Evolutionary conservation across 2,888 invertebrate genomes (phyloP), one percentile per base, ranked within the genome.

Genomic region (Meteorus cinctellus): DNA sequence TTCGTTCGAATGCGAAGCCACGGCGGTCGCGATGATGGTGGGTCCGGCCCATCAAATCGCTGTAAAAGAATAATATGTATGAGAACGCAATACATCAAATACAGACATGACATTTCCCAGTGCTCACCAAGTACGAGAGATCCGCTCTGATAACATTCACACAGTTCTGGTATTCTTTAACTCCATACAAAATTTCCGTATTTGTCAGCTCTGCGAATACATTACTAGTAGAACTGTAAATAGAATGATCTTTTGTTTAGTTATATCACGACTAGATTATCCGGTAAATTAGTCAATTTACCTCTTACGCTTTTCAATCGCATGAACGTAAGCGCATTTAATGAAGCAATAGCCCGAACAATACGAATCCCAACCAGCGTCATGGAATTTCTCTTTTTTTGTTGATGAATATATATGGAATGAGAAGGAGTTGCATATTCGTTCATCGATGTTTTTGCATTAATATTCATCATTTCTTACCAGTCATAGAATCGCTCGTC

Each of bases 331-430:
- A 0, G 92, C 93, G 84, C 95, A 90, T 70, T 93, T 90, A 48
- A 94, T 88, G 89, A 95, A 95, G 84, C 94, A 92, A 86, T 92
- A 94, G 0, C 95, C 96, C 73, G 95, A 92, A 82, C 94, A 93
- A 86, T 92, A 96, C 0, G 96, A 94, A 89, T 96, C 96, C 93
- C 94, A 96, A 1, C 95, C 96, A n/a, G 96, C 96, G 85, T 95
- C 93, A 82, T 96, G 96, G 83, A 89, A 91, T 48, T 83, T 84
- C 55, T 84, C 84, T 24, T 76, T 8, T 24, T 24, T 24, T 34
- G 34, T 77, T 84, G 82, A 67, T n/a, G 6, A 31, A 82, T 66
- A 24, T 41, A n/a, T 41, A 76, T 55, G 60, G 19, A 34, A 45
- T 51, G 16, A 69, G 63, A 76, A 76, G 60, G 27, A 34, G 41